Evolutionary conservation across 2,888 invertebrate species (phyloP), one percentile per base, ranked within the genome.

Genomic region (Platycheirus albimanus): DNA sequence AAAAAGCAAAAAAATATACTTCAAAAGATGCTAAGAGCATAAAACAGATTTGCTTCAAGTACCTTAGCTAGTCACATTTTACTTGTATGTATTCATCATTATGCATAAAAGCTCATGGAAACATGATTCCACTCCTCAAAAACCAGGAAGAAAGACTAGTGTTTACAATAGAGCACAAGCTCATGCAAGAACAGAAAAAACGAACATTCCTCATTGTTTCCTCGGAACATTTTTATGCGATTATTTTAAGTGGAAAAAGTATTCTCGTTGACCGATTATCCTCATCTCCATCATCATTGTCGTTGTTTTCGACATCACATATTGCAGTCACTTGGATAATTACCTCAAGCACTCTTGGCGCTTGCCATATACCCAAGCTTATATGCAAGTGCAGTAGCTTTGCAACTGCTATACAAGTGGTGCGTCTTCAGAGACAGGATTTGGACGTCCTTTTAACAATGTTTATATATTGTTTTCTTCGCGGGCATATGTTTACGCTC

Each of bases 241-340:
- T 67, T 61, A 74, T 74, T 61, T 74, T 54, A 63, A 74, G 67
- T 74, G 67, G 69, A 49, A 61, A 61, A 61, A 30, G 61, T 54
- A 47, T 69, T 69, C 49, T 63, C 63, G 74, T 79, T 79, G 67
- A 79, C 79, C 74, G 61, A 69, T 78, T 78, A 64, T 45, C 7
- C 41, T 58, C 41, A 58, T 41, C 15, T 24, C 66, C 11, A 51
- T 58, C 19, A 49, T 45, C 33, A 33, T 33, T 8, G 28, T 61
- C 56, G 61, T 71, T 64, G 56, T 77, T 71, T 33, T 36, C 54
- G 20, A 47, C 71, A 58, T 58, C 64, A 30, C 47, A 61, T 66
- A 72, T 67, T 36, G 38, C 28, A 72, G 72, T 67, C 52, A 49
- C 58, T 58, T 66, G 78, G 33, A 79, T 78, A 72, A 78, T 66